Conservation (phyloP, 1,140 invertebrate species). For the Brachionus rubens region DNA sequence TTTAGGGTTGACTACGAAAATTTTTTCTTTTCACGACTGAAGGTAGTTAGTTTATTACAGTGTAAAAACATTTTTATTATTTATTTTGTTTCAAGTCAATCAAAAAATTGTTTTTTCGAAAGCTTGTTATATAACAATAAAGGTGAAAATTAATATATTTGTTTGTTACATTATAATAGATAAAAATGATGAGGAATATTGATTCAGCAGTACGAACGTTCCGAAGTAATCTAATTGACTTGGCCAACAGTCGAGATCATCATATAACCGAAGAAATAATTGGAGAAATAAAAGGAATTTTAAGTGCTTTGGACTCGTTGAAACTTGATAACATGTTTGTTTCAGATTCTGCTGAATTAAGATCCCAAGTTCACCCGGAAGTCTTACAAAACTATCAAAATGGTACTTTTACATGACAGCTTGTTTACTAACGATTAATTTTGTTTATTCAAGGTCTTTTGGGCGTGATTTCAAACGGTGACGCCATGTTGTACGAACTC, state of each 20-base stretch:
- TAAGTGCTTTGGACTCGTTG: conserved; percentile 21
- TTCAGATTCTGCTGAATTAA: not conserved
- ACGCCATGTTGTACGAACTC: conserved; percentile 12
- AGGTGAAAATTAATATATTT: not conserved
- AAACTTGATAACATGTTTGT: conserved; percentile 31
- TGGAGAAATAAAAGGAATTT: conserved; percentile 5
- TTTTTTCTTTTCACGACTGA: not conserved
- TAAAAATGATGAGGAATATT: conserved; percentile 10
- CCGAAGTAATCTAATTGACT: conserved; percentile 2
- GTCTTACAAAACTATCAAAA: not conserved
- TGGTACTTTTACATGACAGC: not conserved
- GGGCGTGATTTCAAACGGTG: not conserved
- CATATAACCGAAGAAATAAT: not conserved
- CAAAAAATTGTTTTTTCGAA: conserved; percentile 14
- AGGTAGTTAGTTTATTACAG: conserved; percentile 2
- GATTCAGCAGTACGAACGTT: conserved; percentile 5
- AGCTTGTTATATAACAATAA: not conserved
- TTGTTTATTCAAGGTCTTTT: not conserved
- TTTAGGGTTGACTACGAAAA: too few relatives aligned
- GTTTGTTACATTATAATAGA: not conserved
- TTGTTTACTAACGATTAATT: not conserved
- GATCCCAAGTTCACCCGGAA: not conserved
- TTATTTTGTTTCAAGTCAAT: conserved; percentile 17
- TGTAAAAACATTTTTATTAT: not conserved
- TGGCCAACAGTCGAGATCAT: conserved; percentile 16